Conservation (phyloP, 35 echinoderm and acorn worm genomes). For the Heliocidaris tuberculata region DNA sequence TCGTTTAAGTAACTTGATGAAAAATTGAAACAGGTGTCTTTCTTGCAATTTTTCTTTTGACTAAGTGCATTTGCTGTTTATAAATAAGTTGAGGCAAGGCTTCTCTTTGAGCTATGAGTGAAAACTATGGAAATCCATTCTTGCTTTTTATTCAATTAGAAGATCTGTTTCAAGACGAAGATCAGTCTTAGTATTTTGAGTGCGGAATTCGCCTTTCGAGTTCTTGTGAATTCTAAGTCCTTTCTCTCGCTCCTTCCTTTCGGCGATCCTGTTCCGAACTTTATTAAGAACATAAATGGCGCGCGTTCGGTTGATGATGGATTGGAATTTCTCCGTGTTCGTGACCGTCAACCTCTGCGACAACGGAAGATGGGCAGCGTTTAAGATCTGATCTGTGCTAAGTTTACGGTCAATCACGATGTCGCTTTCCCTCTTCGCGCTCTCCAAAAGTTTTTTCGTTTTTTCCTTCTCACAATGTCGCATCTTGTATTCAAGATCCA, state of each 20-base stretch:
- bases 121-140: not conserved
- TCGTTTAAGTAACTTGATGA: too few relatives aligned
- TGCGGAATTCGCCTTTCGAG: slow-evolving; percentile 56
- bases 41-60: too few relatives aligned
- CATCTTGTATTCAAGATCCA: slow-evolving; percentile 55
- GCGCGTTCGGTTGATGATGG: slow-evolving; percentile 42
- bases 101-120: not conserved
- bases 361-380: slow-evolving; percentile 54
- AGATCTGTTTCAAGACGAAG: not conserved
- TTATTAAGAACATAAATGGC: slow-evolving; percentile 53
- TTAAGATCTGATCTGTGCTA: slow-evolving; percentile 57
- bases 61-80: too few relatives aligned
- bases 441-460: slow-evolving; percentile 56
- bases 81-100: too few relatives aligned
- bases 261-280: slow-evolving; percentile 24
- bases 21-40: too few relatives aligned
- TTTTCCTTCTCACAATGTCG: slow-evolving; percentile 41
- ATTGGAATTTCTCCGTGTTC: slow-evolving; percentile 22
- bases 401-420: slow-evolving; percentile 64
- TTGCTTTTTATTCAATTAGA: not conserved
- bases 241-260: slow-evolving; percentile 53
- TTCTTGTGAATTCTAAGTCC: not conserved
- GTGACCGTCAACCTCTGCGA: slow-evolving; percentile 59
- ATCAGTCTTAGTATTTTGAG: slow-evolving; percentile 32
- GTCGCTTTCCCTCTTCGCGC: slow-evolving; percentile 56